Evolutionary conservation across 1,140 invertebrate genomes (phyloP).

Genomic region (Lepidurus couesii): DNA sequence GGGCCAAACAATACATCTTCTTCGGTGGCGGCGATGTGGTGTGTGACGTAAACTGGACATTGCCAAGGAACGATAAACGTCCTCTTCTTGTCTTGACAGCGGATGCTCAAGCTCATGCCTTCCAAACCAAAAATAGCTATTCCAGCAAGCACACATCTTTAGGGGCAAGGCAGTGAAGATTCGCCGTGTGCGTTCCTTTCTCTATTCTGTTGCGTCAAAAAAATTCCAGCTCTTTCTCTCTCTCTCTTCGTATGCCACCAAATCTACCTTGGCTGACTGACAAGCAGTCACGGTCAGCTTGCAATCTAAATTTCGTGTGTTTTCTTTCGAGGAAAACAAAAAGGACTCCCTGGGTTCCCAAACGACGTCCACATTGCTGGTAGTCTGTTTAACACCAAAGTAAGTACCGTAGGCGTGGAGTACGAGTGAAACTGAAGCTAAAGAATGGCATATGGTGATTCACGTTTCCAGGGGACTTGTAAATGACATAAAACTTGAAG

Average conservation of each 20-base stretch:
- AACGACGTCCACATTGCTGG: neutral
- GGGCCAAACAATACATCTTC: neutral
- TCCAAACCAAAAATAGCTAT: neutral
- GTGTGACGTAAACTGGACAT: constrained; percentile 6
- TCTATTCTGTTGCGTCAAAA: neutral
- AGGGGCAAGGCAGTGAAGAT: neutral
- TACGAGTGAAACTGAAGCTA: too few species aligned
- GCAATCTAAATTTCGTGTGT: constrained; percentile 1
- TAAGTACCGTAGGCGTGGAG: too few species aligned
- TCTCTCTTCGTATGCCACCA: neutral
- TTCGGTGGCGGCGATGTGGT: constrained; percentile 9
- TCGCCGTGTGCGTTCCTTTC: constrained; percentile 9
- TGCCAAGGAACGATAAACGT: constrained; percentile 17
- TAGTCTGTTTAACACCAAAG: neutral
- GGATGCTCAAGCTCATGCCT: neutral
- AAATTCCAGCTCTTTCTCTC: neutral
- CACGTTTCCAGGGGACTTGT: too few species aligned
- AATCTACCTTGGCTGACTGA: constrained; percentile 21
- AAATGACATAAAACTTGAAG: neutral
- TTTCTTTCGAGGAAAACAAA: neutral
- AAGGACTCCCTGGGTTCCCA: neutral
- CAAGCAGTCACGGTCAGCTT: constrained; percentile 9
- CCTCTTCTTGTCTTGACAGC: constrained; percentile 21
- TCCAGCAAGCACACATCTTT: constrained; percentile 14
- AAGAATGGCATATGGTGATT: too few species aligned